Percentiles rank a stretch among this genome's conserved stretches.
Evolutionary conservation across 2,888 invertebrate species (phyloP).

Genomic region (Diogma glabrata): DNA sequence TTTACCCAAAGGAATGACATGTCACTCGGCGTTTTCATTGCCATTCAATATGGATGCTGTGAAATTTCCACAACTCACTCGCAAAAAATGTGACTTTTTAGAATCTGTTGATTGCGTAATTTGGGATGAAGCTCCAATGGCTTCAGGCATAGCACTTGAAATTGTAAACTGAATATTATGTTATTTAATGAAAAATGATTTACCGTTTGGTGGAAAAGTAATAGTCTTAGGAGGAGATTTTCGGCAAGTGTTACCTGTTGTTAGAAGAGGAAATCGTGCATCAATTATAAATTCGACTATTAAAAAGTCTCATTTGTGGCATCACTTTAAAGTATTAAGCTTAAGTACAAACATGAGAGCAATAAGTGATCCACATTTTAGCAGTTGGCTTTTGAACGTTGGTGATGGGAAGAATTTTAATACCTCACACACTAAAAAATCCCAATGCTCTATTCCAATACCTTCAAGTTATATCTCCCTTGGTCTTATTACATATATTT

Average conservation of each 20-base stretch:
- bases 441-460: not conserved
- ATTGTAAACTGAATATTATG: no score
- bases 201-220: not conserved
- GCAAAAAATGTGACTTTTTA: no score
- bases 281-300: not conserved
- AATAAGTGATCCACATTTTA: not conserved
- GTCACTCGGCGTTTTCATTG: not conserved
- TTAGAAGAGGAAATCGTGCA: not conserved
- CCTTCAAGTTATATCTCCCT: not conserved
- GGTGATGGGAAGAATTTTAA: not conserved
- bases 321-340: not conserved
- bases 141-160: not conserved
- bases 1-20: not conserved
- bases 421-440: not conserved
- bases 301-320: not conserved
- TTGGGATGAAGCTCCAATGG: not conserved
- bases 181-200: no score
- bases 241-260: not conserved
- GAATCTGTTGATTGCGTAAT: not conserved
- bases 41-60: not conserved
- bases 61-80: not conserved
- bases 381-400: not conserved
- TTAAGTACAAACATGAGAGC: no score
- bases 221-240: not conserved
- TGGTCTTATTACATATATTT: not conserved